These are phyloP conservation scores for Crematogaster levior DNA, from an alignment of 2,888 invertebrate genomes.

Conservation along the genomic window DNA sequence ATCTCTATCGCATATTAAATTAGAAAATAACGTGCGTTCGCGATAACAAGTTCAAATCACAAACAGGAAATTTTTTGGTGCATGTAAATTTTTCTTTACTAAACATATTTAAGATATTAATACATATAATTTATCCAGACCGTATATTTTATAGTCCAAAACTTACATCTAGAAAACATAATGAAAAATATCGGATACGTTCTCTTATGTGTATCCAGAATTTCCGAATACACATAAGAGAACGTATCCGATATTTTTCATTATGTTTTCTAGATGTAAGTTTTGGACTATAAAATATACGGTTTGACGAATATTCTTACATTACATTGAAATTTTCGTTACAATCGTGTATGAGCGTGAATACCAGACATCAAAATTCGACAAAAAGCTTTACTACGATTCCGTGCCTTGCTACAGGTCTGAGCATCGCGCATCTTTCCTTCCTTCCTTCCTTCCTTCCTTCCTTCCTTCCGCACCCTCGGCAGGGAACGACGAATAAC, in stretches of 20 bases:
- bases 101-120: background rate
- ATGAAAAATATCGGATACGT: too few species aligned
- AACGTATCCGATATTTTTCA: background rate
- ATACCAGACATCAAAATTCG: background rate
- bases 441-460: slow-evolving; percentile 45
- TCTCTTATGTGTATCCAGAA: background rate
- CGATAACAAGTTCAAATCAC: background rate
- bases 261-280: background rate
- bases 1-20: background rate
- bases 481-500: slow-evolving; percentile 49
- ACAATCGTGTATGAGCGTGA: background rate
- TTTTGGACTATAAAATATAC: background rate
- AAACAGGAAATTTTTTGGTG: background rate
- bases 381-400: background rate
- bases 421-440: slow-evolving; percentile 40
- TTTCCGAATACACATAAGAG: background rate
- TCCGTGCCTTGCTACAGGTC: background rate
- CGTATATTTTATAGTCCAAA: too few species aligned
- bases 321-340: background rate
- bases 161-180: too few species aligned
- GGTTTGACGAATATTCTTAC: background rate
- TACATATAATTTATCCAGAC: background rate
- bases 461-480: slow-evolving; percentile 39
- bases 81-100: background rate
- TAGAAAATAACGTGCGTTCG: background rate